A percentile compares a stretch with the other conserved stretches of the same genome.
phyloP scores from a whole-genome alignment of 2,797 vertebrate species.

The Sebastes itinus region DNA sequence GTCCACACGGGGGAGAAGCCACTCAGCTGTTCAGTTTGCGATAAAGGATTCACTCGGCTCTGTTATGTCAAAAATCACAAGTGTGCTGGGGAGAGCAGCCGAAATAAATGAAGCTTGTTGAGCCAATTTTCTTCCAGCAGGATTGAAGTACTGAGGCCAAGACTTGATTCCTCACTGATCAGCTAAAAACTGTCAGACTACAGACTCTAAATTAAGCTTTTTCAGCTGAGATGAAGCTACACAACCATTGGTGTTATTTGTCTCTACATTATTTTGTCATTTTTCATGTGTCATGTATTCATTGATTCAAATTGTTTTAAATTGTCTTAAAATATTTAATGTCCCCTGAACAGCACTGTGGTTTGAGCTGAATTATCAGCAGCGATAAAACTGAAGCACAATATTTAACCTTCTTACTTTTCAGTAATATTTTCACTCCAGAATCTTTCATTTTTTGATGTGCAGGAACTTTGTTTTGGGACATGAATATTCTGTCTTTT shows the following conservation, averaged over 20 bases:
- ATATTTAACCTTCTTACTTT: not conserved
- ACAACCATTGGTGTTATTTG: not conserved
- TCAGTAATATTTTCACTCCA: not conserved
- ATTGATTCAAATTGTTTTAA: not conserved
- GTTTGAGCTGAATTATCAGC: not conserved
- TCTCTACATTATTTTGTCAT: not conserved
- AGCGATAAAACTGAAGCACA: not conserved
- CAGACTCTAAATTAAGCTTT: not conserved
- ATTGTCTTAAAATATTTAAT: not conserved
- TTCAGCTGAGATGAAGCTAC: not conserved
- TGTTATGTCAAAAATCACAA: not conserved
- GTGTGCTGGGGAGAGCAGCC: not conserved
- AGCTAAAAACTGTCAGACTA: not conserved
- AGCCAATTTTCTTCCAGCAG: not conserved
- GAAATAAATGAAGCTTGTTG: not conserved
- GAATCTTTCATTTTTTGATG: too few relatives aligned
- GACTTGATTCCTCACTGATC: not conserved
- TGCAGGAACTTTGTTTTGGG: too few relatives aligned
- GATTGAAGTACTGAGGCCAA: not conserved
- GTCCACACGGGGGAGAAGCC: not conserved
- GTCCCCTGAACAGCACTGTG: not conserved
- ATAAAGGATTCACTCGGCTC: not conserved
- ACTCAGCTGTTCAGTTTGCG: not conserved
- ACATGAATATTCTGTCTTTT: too few relatives aligned
- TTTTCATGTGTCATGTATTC: not conserved